Base-by-base conservation (phyloP, 2,888 invertebrate genomes). In the Allygus modestus region DNA sequence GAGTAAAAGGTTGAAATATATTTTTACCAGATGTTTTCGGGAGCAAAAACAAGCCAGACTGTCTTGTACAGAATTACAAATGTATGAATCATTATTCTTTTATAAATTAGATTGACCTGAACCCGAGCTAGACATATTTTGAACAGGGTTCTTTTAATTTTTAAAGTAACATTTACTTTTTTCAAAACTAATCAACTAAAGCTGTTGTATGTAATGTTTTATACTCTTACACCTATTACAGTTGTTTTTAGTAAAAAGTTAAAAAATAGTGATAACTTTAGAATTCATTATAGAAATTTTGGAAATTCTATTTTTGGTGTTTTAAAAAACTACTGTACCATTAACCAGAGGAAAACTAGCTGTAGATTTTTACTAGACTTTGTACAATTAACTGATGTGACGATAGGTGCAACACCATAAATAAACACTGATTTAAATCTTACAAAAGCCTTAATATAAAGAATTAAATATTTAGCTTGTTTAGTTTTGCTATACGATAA, bases 381-480 rank as follows among this genome's bases (percentile, higher is more conserved):
- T 54, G 4, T 54, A 54, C 11, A 20, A 54, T 20, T 23, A 54
- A 54, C 54, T 54, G 1, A 54, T 11, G 20, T 23, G 54, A 54
- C 20, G 23, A 69, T 69, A 69, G 33, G 69, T 33, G 31, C 28
- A 69, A 69, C 69, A 69, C 69, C 69, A 69, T 69, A 11, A 61
- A 69, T 33, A 61, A 26, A 28, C n/a, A 69, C 54, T 12, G 12
- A 46, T 54, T 0, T 28, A 69, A 69, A 69, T 15, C 69, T 33
- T 69, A 69, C 31, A 69, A 69, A 69, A 69, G 69, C 69, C 69
- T 69, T 69, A 69, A 69, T n/a, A 69, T 33, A 69, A 69, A 33
- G 23, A 61, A 61, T 15, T 23, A 61, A 69, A 69, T 31, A n/a
- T 31, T 69, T 69, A 69, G 69, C 28, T 69, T 61, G 17, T 69